Percentiles rank a stretch among this genome's conserved stretches.
These are phyloP conservation scores for Dascillus cervinus DNA, from an alignment of 2,888 invertebrate species.

Conservation along the genomic window DNA sequence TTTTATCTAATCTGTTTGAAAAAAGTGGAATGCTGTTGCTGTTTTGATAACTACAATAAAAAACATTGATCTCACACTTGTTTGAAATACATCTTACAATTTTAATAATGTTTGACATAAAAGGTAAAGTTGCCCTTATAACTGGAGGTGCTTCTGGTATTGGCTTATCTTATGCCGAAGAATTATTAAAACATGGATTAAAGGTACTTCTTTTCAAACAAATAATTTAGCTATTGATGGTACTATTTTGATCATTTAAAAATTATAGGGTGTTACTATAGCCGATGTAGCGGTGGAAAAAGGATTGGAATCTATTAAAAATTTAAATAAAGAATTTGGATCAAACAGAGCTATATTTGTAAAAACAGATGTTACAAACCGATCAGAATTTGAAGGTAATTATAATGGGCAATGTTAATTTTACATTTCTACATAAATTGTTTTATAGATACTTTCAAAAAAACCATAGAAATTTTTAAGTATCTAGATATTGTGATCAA, in stretches of 20 bases:
- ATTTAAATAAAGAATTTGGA: conserved; percentile 43
- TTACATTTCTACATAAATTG: conserved; percentile 3
- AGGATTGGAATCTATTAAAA: conserved; percentile 34
- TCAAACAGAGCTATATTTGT: conserved; percentile 42
- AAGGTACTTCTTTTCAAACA: no score
- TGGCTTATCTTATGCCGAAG: conserved; percentile 43
- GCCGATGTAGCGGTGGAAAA: neutral
- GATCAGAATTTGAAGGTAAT: conserved; percentile 41
- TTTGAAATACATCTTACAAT: no score
- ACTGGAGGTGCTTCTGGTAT: conserved; percentile 52
- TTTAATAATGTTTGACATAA: conserved; percentile 8
- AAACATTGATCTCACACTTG: no score
- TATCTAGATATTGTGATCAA: conserved; percentile 19
- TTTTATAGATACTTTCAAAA: neutral
- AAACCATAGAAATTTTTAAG: neutral
- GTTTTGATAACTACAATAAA: no score
- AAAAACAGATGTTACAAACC: conserved; percentile 46
- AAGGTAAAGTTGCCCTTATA: conserved; percentile 35
- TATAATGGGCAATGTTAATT: no score
- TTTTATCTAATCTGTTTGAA: no score
- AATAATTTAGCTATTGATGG: no score
- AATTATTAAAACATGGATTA: conserved; percentile 41
- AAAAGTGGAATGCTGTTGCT: no score
- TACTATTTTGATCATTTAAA: no score
- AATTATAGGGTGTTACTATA: conserved; percentile 2